These are phyloP conservation scores for Apotomis turbidana DNA, from an alignment of 2,888 invertebrate species.

Conservation along the genomic window DNA sequence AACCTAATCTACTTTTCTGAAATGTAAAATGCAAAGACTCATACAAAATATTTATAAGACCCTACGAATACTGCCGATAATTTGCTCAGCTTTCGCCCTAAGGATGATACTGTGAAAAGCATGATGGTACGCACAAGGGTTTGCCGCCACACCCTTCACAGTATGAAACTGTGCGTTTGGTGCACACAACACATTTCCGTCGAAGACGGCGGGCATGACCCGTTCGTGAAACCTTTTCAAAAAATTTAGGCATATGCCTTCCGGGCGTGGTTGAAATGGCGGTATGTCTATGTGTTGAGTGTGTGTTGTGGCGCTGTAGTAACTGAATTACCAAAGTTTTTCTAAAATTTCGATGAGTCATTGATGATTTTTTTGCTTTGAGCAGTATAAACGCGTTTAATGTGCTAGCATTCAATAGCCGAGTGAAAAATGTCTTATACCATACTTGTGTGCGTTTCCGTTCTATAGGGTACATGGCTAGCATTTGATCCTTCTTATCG, in stretches of 20 bases:
- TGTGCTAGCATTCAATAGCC: slow-evolving; percentile 15
- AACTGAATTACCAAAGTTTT: slow-evolving; percentile 2
- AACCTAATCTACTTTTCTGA: too few relatives aligned
- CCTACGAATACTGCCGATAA: too few relatives aligned
- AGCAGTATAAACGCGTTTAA: neutral
- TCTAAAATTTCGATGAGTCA: slow-evolving; percentile 3
- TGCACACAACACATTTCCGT: too few relatives aligned
- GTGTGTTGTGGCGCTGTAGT: neutral
- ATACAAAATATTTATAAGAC: too few relatives aligned
- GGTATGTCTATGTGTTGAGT: too few relatives aligned
- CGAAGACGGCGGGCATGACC: neutral
- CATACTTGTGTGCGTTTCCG: neutral
- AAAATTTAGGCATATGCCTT: neutral
- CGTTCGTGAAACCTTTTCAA: neutral
- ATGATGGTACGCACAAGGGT: too few relatives aligned
- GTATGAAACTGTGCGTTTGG: too few relatives aligned
- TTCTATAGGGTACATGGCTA: slow-evolving; percentile 21
- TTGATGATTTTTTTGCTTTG: neutral
- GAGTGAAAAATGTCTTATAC: slow-evolving; percentile 17
- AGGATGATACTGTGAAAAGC: too few relatives aligned
- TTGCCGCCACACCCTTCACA: too few relatives aligned
- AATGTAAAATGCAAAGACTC: too few relatives aligned
- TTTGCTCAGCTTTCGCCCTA: too few relatives aligned
- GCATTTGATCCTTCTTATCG: slow-evolving; percentile 9
- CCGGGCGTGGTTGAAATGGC: neutral